These are phyloP conservation scores for Petroica traversi DNA, from an alignment of 2,113 vertebrate genomes.

Conservation along the genomic window DNA sequence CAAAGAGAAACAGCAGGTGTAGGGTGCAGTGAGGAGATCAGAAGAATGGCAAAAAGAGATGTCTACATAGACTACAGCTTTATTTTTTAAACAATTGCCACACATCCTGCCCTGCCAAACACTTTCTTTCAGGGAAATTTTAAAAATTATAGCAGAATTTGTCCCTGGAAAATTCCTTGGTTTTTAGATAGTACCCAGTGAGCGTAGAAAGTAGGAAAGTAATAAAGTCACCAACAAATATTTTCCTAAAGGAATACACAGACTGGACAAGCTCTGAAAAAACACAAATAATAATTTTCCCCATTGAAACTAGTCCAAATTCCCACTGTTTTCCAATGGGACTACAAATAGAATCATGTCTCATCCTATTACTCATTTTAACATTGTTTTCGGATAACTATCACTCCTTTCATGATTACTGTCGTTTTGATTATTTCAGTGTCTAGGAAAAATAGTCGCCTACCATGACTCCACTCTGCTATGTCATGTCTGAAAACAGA, in stretches of 20 bases:
- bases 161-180: not conserved
- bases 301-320: not conserved
- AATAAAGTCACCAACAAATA: not conserved
- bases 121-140: not conserved
- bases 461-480: not conserved
- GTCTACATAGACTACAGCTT: not conserved
- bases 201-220: not conserved
- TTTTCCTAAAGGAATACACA: not conserved
- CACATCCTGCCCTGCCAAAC: not conserved
- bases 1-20: not conserved
- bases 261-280: not conserved
- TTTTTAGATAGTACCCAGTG: not conserved
- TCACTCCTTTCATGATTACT: not conserved
- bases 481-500: not conserved
- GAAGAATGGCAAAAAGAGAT: not conserved
- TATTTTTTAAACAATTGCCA: not conserved
- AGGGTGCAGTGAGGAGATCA: not conserved
- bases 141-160: not conserved
- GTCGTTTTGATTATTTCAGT: slow-evolving; percentile 2
- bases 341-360: not conserved
- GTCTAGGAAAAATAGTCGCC: not conserved
- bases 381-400: not conserved
- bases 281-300: not conserved
- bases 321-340: not conserved
- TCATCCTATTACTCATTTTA: not conserved